These are phyloP conservation scores for Chlorops oryzae DNA, from an alignment of 1,140 invertebrate species.

Conservation along the genomic window DNA sequence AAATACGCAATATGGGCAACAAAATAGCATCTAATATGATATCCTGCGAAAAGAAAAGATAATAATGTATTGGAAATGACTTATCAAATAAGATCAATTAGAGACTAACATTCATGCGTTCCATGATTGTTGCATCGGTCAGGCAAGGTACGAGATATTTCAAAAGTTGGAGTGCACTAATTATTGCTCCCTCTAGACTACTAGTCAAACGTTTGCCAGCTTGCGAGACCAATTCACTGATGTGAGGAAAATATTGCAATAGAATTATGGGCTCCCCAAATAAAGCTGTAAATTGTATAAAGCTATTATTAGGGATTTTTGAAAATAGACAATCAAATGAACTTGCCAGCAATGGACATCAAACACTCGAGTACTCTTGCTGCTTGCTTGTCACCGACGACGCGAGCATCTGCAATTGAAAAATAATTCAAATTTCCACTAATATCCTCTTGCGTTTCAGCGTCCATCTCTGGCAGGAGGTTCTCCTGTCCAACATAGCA, in stretches of 20 bases:
- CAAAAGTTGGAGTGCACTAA: slow-evolving; percentile 76
- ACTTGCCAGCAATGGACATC: slow-evolving; percentile 61
- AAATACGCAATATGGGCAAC: slow-evolving; percentile 65
- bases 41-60: slow-evolving; percentile 50
- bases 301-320: slow-evolving; percentile 4
- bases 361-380: slow-evolving; percentile 82
- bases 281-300: slow-evolving; percentile 57
- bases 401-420: slow-evolving; percentile 54
- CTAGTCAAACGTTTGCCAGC: slow-evolving; percentile 71
- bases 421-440: slow-evolving; percentile 52
- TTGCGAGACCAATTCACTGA: slow-evolving; percentile 72
- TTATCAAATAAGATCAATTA: background rate
- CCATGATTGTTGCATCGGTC: slow-evolving; percentile 80
- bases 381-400: slow-evolving; percentile 77
- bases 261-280: slow-evolving; percentile 93
- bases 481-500: slow-evolving; percentile 88
- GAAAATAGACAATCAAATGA: slow-evolving; percentile 44
- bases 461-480: slow-evolving; percentile 49
- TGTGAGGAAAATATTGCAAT: slow-evolving; percentile 89
- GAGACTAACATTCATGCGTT: slow-evolving; percentile 64
- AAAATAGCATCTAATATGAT: slow-evolving; percentile 70
- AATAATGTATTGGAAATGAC: slow-evolving; percentile 1
- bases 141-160: slow-evolving; percentile 74
- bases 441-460: slow-evolving; percentile 34
- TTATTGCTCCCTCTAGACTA: slow-evolving; percentile 80